Percentiles rank a stretch among this genome's conserved stretches.
These are phyloP conservation scores for Streptopelia turtur DNA, from an alignment of 2,797 vertebrate genomes.

Conservation along the genomic window DNA sequence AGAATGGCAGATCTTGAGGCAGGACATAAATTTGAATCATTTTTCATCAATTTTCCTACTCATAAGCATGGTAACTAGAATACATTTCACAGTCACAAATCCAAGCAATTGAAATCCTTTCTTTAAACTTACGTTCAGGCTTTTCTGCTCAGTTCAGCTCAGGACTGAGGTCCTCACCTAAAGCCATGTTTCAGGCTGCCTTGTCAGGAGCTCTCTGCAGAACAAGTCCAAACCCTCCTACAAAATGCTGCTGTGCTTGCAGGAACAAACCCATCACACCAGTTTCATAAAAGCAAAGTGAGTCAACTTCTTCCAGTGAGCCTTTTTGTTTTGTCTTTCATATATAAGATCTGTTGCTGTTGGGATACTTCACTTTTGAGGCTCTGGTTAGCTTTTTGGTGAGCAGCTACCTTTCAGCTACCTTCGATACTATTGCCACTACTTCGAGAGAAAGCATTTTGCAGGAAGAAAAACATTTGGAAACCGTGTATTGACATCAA, in stretches of 20 bases:
- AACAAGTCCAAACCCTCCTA: not conserved
- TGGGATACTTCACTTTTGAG: not conserved
- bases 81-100: not conserved
- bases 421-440: not conserved
- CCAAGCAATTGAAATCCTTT: not conserved
- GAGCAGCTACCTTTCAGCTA: not conserved
- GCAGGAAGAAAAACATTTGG: not conserved
- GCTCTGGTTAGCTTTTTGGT: not conserved
- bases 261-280: not conserved
- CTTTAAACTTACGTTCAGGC: not conserved
- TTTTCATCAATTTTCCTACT: not conserved
- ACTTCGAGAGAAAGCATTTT: not conserved
- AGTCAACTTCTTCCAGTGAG: not conserved
- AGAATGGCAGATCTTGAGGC: not conserved
- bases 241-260: not conserved
- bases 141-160: not conserved
- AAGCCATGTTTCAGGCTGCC: rapidly evolving
- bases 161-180: not conserved
- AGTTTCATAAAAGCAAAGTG: not conserved
- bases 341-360: not conserved
- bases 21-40: not conserved
- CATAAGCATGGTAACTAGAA: not conserved
- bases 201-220: not conserved
- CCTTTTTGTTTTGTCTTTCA: not conserved
- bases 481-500: not conserved